Base-by-base conservation (phyloP, 2,888 invertebrate genomes). In the Eueremaeus valkanovi region DNA sequence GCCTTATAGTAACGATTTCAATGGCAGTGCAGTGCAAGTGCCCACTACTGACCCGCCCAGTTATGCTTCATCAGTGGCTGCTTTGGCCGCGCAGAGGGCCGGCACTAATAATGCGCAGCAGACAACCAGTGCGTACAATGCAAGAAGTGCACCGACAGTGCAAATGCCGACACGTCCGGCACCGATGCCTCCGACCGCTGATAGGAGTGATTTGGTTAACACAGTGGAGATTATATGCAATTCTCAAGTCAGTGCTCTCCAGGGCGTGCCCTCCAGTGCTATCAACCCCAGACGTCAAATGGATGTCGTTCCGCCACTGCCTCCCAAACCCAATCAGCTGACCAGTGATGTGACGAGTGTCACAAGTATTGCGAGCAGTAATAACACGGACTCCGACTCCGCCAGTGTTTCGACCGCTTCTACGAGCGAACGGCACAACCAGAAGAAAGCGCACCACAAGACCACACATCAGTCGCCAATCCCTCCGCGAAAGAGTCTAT, bases 391-490 rank as follows among this genome's bases (percentile, higher is more conserved):
- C 33, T 68, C 68, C 27, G 68, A 68, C 27, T 27, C 72, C 51
- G 61, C 70, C 70, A 70, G 42, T 70, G 36, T 27, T 11, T 73
- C 73, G 8, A 33, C 58, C 13, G 29, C 58, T 18, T 55, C 51
- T 18, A 31, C 61, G 8, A 40, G 40, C 11, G 21, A 24, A 40
- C 31, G 36, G 3, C 21, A n/a, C n/a, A n/a, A n/a, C n/a, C n/a
- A n/a, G n/a, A 68, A 36, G 40, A 40, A 66, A 36, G 8, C n/a
- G 76, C 86, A 87, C 77, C 90, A 90, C 80, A 94, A 93, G 85
- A 92, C 93, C 79, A 90, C 93, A 80, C 94, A 94, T 82, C 92
- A 93, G 82, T 95, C 95, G 5, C 96, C 96, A 0, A 96, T 95
- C 81, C 96, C 96, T 0, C 95, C 95, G 82, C 87, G 95, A 27